Base-by-base conservation (phyloP, 2,888 invertebrate genomes). In the Vesta saturnalis region DNA sequence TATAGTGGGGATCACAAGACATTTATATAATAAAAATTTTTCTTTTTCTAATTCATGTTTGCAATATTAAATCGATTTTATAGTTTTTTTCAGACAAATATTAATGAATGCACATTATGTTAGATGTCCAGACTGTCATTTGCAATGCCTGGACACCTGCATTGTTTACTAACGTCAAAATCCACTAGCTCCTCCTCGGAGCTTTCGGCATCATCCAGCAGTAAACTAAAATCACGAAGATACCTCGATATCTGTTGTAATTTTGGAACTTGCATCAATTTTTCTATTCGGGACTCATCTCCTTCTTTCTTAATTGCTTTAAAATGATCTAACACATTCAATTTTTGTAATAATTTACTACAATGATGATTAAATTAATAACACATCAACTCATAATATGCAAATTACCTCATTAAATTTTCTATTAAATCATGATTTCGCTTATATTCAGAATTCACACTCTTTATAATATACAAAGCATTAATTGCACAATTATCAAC, bases 201-300 rank as follows among this genome's bases (percentile, higher is more conserved):
- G 16, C 57, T 60, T 21, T 69, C 60, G 43, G 58, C 63, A 35
- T 73, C 68, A n/a, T 72, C 71, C 6, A 55, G 55, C 21, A 62
- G 62, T 39, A 65, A 70, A 64, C 66, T 69, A 22, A 66, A 66
- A 16, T 57, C 64, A 14, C 67, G 56, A 16, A 69, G 59, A 35
- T 61, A 64, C 54, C 58, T 19, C 10, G 60, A 30, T 15, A 60
- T 18, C 22, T 60, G 30, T 47, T 59, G 60, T 46, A 64, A 55
- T 49, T 56, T n/a, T 12, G 63, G 59, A 30, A 49, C 56, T 47
- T 56, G 59, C 21, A 63, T 10, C 21, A 64, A 19, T 19, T 64
- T 35, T n/a, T 60, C 56, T 16, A 59, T 6, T 39, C 47, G n/a
- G 1, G 49, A 14, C 4, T n/a, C 21, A 22, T 39, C 43, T 49